Conservation (phyloP, 2,797 vertebrate species). For the Acrossocheilus fasciatus region DNA sequence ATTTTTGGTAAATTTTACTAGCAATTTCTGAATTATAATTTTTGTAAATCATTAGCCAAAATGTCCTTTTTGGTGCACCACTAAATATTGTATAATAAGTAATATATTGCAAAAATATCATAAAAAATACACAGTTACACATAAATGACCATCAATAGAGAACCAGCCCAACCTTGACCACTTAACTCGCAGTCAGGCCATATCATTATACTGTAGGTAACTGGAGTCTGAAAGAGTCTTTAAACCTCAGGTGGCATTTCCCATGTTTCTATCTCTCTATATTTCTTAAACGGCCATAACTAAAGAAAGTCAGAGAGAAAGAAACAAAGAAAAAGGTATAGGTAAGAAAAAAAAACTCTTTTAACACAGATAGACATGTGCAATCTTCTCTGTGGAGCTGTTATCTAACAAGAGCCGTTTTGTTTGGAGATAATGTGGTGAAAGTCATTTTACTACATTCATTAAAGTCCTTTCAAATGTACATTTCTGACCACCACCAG, state of each 20-base stretch:
- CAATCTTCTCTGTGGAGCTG: slow-evolving; percentile 68
- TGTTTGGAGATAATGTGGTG: slow-evolving; percentile 78
- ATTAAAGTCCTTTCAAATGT: slow-evolving; percentile 41
- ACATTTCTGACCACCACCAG: slow-evolving; percentile 23
- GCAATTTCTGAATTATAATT: not conserved
- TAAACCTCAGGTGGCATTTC: slow-evolving; percentile 67
- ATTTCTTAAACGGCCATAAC: slow-evolving; percentile 27
- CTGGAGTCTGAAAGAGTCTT: slow-evolving; percentile 76
- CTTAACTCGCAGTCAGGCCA: slow-evolving; percentile 53
- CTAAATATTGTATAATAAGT: not conserved
- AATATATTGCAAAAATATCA: not conserved
- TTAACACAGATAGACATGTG: slow-evolving; percentile 78
- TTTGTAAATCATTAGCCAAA: not conserved
- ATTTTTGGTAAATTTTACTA: not conserved
- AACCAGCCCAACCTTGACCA: not conserved
- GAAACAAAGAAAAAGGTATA: slow-evolving; percentile 49
- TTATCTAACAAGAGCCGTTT: slow-evolving; percentile 75
- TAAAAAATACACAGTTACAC: not conserved
- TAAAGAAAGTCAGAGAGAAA: slow-evolving; percentile 63
- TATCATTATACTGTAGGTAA: slow-evolving; percentile 71
- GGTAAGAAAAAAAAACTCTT: slow-evolving; percentile 74
- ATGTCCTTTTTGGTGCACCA: not conserved
- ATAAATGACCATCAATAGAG: not conserved
- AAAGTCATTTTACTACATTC: slow-evolving; percentile 35
- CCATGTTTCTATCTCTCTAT: not conserved